These are phyloP conservation scores for Dicrurus megarhynchus DNA, from an alignment of 2,113 vertebrate genomes.

Conservation along the genomic window DNA sequence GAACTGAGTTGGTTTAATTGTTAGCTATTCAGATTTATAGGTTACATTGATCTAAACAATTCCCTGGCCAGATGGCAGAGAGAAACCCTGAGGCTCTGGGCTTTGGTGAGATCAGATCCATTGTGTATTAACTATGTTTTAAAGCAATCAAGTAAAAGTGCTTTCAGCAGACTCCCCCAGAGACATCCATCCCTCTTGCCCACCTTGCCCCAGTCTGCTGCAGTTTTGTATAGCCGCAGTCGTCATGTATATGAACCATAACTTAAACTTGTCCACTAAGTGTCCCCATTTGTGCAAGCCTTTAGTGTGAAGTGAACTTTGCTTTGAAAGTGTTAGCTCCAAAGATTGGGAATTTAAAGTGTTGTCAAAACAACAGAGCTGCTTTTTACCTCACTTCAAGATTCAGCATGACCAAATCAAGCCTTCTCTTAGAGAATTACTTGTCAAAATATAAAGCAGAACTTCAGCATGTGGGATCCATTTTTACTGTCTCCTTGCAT, in stretches of 20 bases:
- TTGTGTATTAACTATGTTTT: not conserved
- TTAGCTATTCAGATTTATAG: conserved; percentile 5
- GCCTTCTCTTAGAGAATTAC: not conserved
- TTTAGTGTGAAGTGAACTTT: not conserved
- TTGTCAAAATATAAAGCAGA: not conserved
- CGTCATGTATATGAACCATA: rapidly evolving
- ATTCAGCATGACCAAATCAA: not conserved
- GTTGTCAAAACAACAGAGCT: not conserved
- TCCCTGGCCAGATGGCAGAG: not conserved
- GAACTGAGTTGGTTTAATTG: not conserved
- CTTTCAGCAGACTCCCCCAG: not conserved
- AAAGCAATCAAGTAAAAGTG: not conserved
- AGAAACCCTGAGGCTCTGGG: not conserved
- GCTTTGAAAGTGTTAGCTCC: not conserved
- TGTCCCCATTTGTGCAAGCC: rapidly evolving
- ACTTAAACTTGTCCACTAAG: not conserved
- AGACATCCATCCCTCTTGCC: not conserved
- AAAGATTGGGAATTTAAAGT: not conserved
- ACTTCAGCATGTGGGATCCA: not conserved
- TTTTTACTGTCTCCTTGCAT: not conserved
- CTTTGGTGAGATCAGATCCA: not conserved
- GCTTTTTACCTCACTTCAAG: not conserved
- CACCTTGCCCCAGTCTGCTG: not conserved
- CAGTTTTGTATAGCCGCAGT: not conserved
- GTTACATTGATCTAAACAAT: not conserved